Evolutionary conservation across 2,888 invertebrate species (phyloP), one percentile per base, ranked within the genome.

Genomic region (Morpho deidamia): DNA sequence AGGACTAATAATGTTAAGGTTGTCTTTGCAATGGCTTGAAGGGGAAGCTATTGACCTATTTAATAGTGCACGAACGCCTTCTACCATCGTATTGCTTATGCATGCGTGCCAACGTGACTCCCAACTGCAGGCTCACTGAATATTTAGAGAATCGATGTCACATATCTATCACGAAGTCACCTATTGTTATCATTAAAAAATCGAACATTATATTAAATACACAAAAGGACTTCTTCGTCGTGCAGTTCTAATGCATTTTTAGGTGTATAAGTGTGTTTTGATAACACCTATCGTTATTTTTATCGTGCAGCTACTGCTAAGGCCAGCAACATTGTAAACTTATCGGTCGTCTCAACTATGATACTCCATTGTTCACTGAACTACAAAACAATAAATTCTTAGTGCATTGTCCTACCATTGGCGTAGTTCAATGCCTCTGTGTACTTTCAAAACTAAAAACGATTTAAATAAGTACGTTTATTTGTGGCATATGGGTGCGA

Each of bases 21-120:
- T 52, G 43, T 43, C 2, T 35, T 51, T 58, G 44, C 33, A 46
- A 47, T 50, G 44, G 23, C 41, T 46, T 39, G 45, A 51, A 42
- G 42, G 51, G 44, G 44, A 59, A 81, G 76, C 77, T 80, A 81
- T 82, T 84, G 85, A 81, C 85, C 86, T 73, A 86, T 85, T 81
- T 85, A 77, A 70, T 70, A 70, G 75, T 70, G 76, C 81, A 83
- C 81, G 80, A 78, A 69, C 72, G 72, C 69, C 67, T 63, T 69
- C 68, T 70, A 76, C 67, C 76, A 78, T 76, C 72, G 69, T 76
- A 83, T 83, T 77, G 78, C 73, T 84, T 82, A 84, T 85, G 82
- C 83, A 85, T 84, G 85, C 83, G 76, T 80, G 73, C 71, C 78
- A 75, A 78, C 76, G 78, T 78, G 78, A 80, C 74, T 76, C 11